Evolutionary conservation across 2,888 invertebrate genomes (phyloP).

Genomic region (Antitype chi): DNA sequence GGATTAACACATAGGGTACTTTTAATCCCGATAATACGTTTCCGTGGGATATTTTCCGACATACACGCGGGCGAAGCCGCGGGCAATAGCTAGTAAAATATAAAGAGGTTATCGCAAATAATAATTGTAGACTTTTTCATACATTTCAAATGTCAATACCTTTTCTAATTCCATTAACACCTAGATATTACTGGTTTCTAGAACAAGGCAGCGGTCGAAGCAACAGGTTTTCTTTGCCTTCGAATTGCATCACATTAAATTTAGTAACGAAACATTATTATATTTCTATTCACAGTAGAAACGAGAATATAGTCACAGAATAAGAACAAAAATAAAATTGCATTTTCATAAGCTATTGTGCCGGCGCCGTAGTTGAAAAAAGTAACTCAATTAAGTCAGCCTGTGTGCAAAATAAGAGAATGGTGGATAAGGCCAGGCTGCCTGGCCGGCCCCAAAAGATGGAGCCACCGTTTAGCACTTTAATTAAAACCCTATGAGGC

Average conservation of each 20-base stretch:
- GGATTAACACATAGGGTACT: too few species aligned
- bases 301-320: not conserved
- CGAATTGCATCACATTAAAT: constrained; percentile 23
- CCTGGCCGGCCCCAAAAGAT: constrained; percentile 54
- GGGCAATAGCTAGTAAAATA: too few species aligned
- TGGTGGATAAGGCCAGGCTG: constrained; percentile 34
- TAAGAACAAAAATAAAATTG: constrained; percentile 24
- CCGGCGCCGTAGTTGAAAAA: constrained; percentile 29
- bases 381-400: constrained; percentile 51
- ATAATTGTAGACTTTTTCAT: not conserved
- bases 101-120: not conserved
- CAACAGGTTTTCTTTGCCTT: constrained; percentile 37
- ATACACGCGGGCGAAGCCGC: too few species aligned
- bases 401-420: constrained; percentile 56
- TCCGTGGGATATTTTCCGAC: too few species aligned
- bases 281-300: constrained; percentile 13
- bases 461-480: constrained; percentile 66
- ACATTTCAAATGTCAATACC: not conserved
- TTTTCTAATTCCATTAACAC: constrained; percentile 13
- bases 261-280: constrained; percentile 7
- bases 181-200: constrained; percentile 20
- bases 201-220: constrained; percentile 25
- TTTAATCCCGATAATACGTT: too few species aligned
- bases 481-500: constrained; percentile 69
- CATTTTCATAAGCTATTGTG: constrained; percentile 36